A percentile compares a stretch with the other conserved stretches of the same genome.
phyloP scores from a whole-genome alignment of 2,888 invertebrate species.

The Ischnus inquisitorius region DNA sequence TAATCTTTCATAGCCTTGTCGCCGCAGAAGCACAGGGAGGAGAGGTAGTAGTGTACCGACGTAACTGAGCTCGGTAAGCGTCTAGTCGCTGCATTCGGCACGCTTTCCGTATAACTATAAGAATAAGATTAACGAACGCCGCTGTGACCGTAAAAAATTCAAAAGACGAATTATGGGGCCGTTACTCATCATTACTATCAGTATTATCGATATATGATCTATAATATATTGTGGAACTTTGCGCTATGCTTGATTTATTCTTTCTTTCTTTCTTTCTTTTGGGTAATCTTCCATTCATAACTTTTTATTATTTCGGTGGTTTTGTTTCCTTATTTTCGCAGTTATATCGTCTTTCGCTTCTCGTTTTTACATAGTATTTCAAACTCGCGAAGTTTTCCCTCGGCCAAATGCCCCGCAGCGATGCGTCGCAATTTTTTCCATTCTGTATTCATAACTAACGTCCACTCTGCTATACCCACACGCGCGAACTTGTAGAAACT shows the following conservation, averaged over 20 bases:
- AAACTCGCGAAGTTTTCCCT: background rate
- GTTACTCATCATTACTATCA: no score
- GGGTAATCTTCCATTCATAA: background rate
- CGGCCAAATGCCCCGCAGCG: background rate
- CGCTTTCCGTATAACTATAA: background rate
- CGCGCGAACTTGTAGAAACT: background rate
- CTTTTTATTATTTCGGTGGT: background rate
- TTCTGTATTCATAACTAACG: conserved; percentile 14
- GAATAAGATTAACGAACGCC: background rate
- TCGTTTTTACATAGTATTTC: background rate
- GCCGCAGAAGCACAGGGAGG: no score
- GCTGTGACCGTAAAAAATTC: no score
- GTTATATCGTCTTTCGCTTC: background rate
- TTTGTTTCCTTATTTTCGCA: no score
- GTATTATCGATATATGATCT: no score
- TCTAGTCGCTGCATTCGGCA: background rate
- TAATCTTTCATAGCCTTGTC: no score
- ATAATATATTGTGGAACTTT: no score
- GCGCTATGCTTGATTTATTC: background rate
- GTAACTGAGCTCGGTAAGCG: background rate
- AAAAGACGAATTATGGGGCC: no score
- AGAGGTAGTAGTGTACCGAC: no score
- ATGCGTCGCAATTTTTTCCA: conserved; percentile 11
- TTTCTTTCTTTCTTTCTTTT: background rate
- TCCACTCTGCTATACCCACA: background rate